Conservation (phyloP, 2,888 invertebrate genomes). For the Subacronicta megacephala region DNA sequence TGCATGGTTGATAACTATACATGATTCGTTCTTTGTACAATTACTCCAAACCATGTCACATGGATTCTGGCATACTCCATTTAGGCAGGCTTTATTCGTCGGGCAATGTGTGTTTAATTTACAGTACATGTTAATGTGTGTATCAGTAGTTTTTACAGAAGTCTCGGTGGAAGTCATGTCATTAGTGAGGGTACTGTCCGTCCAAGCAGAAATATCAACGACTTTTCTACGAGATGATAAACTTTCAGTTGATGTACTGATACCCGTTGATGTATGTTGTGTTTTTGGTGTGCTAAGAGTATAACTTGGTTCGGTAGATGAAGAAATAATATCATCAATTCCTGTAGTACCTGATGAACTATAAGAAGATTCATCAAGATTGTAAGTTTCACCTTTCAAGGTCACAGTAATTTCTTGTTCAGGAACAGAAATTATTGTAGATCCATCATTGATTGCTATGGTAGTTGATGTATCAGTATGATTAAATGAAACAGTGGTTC, state of each 20-base stretch:
- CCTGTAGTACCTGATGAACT: slow-evolving; percentile 2
- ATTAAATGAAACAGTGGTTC: slow-evolving; percentile 4
- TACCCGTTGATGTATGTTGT: slow-evolving; percentile 56
- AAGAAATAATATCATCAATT: slow-evolving; percentile 10
- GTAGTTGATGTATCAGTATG: slow-evolving; percentile 12
- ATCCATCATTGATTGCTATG: slow-evolving; percentile 11
- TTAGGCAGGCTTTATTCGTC: slow-evolving; percentile 90
- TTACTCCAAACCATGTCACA: slow-evolving; percentile 85
- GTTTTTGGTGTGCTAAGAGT: slow-evolving; percentile 31
- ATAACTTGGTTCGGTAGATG: slow-evolving; percentile 15
- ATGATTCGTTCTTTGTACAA: slow-evolving; percentile 91
- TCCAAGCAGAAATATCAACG: slow-evolving; percentile 84
- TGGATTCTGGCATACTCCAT: slow-evolving; percentile 91
- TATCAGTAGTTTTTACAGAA: slow-evolving; percentile 63
- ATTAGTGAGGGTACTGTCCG: slow-evolving; percentile 71
- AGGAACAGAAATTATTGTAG: slow-evolving; percentile 4
- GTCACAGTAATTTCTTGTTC: slow-evolving; percentile 7
- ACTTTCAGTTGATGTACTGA: slow-evolving; percentile 80
- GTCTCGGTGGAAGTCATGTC: slow-evolving; percentile 82
- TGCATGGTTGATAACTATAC: slow-evolving; percentile 91
- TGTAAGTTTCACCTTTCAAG: slow-evolving; percentile 13
- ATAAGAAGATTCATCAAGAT: slow-evolving; percentile 7
- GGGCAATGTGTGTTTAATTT: slow-evolving; percentile 91
- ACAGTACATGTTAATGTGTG: slow-evolving; percentile 83
- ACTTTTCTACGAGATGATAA: slow-evolving; percentile 82